Base-by-base conservation (phyloP, 2,113 vertebrate genomes). In the Fregetta grallaria region DNA sequence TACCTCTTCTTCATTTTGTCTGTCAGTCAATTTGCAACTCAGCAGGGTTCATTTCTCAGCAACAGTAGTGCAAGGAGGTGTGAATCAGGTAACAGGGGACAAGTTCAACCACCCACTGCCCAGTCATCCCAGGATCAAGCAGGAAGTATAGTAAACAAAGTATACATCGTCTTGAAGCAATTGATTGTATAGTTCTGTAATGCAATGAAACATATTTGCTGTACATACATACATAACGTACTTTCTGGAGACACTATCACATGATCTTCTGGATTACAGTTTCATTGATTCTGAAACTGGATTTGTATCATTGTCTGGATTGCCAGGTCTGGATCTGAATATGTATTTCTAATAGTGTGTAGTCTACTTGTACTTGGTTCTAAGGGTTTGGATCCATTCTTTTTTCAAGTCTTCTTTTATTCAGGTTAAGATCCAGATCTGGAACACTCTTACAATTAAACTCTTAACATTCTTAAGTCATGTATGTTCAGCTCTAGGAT, bases 71-170 rank as follows among this genome's bases (percentile, higher is more conserved):
- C 27, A 87, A 77, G 22, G 19, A 86, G 23, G 14, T 74, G 30
- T 70, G 59, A 84, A 89, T 68, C 10, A 7, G 13, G 47, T 17
- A 77, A 22, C 0, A 0, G 44, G 11, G 25, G 10, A 11, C 42
- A 52, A 62, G 53, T 73, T 85, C 40, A 82, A 21, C 30, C 36
- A 36, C 13, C 25, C 32, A 55, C 13, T 81, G 36, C 26, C 32
- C n/a, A 61, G 17, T 38, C 22, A 75, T 70, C 55, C 47, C 40
- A 90, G 30, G 26, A 92, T 42, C 40, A 75, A 81, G 21, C 15
- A 77, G 27, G 27, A 80, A 82, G 13, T 32, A 21, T 8, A 71
- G 50, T 88, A 63, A 61, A 40, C 36, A 53, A 82, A 67, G 22
- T 12, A 32, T 26, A 38, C 16, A 14, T 29, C 42, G 13, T 45